phyloP scores from a whole-genome alignment of 2,113 vertebrate species.

The Pelodiscus sinensis region DNA sequence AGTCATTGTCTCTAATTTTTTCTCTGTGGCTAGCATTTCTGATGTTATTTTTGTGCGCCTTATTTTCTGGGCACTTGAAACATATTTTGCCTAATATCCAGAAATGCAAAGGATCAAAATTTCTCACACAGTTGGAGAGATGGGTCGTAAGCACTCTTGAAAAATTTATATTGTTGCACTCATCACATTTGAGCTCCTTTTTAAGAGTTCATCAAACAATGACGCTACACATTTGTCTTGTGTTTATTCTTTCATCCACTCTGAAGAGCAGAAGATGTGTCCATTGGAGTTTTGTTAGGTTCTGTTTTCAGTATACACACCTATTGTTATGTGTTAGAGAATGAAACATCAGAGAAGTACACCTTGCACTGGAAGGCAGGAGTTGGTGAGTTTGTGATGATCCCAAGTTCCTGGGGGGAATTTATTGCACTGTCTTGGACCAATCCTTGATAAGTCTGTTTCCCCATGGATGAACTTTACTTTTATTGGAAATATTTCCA shows the following conservation, averaged over 20 bases:
- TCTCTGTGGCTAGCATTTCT: background rate
- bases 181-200: background rate
- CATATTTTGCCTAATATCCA: background rate
- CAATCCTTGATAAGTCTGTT: background rate
- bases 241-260: background rate
- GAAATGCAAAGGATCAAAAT: background rate
- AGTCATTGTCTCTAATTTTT: background rate
- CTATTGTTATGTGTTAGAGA: background rate
- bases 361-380: background rate
- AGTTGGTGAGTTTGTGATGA: background rate
- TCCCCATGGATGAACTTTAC: no score
- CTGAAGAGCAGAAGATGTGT: background rate
- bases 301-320: background rate
- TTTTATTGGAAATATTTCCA: no score
- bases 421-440: background rate
- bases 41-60: background rate
- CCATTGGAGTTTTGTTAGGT: background rate
- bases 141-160: background rate
- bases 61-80: background rate
- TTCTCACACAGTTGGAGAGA: background rate
- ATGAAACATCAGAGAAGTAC: background rate
- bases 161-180: background rate
- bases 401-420: background rate
- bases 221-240: background rate
- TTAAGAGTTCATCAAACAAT: background rate